A percentile compares a stretch with the other conserved stretches of the same genome.
Conservation (phyloP, 37 sponge, comb jelly and placozoan genomes). For the Lycopodina hypogea region DNA sequence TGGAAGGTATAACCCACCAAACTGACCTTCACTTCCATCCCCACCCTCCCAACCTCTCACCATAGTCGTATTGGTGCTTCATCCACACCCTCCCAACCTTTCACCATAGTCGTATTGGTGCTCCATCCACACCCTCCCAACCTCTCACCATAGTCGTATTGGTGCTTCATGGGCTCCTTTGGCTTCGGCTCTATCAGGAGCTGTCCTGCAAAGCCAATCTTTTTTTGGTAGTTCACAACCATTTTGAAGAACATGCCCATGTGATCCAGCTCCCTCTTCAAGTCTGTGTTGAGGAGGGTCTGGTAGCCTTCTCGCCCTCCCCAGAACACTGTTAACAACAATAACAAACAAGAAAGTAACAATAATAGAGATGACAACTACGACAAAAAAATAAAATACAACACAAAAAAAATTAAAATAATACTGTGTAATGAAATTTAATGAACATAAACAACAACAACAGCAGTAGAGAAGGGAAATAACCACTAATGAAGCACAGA, state of each 20-base stretch:
- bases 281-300: constrained; percentile 64
- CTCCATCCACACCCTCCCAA: constrained; percentile 72
- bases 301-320: constrained; percentile 79
- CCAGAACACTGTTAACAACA: constrained; percentile 55
- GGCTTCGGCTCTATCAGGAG: constrained; percentile 75
- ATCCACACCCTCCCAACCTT: background rate
- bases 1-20: no score
- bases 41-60: background rate
- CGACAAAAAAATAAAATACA: background rate
- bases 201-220: constrained; percentile 77
- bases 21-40: no score
- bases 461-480: no score
- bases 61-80: background rate
- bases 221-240: constrained; percentile 65
- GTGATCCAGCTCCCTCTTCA: constrained; percentile 66
- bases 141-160: constrained; percentile 72
- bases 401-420: background rate
- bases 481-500: no score
- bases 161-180: constrained; percentile 75
- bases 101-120: background rate
- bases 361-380: background rate
- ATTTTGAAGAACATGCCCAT: constrained; percentile 70
- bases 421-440: background rate
- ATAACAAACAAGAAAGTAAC: background rate
- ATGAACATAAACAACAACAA: background rate